Base-by-base conservation (phyloP, 2,113 vertebrate genomes). In the Trochalopteron elliotii region DNA sequence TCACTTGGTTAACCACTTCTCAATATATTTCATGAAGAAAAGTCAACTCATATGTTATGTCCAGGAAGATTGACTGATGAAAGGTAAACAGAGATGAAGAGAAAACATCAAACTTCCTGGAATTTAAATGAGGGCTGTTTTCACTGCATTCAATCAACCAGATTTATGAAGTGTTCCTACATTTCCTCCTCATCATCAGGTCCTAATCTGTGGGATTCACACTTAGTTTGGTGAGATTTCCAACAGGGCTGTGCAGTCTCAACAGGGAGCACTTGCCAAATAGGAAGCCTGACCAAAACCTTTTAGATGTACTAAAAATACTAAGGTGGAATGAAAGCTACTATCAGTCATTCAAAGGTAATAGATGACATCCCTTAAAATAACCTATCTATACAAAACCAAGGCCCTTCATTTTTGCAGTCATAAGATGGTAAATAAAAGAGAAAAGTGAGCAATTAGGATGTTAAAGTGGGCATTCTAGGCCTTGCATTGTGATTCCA, bases 381-480 rank as follows among this genome's bases (percentile, higher is more conserved):
- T 19, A 88, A 30, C 5, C 12, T 12, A 60, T 21, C 53, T 49
- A 21, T 40, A 67, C 37, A 75, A 90, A 86, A 45, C 5, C 22
- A 67, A 70, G 7, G 25, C 12, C 8, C 25, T 88, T 64, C 13
- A 24, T 27, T 12, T 81, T 82, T 83, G 9, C 12, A 77, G n/a
- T 4, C 7, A 30, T 31, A 53, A 27, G 11, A 56, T 33, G 5
- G 60, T 15, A 60, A 39, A 24, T 25, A 83, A 45, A 24, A 53
- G 7, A 67, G 12, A 53, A 68, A 71, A 61, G 11, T 28, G 55
- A 39, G 77, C 27, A 96, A 92, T 83, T 94, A 76, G 44, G 76
- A 68, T 93, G 55, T 84, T 90, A 92, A 96, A 94, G 45, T 78
- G 72, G 70, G 12, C 53, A 68, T 95, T 84, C 40, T 63, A 78